phyloP scores from a whole-genome alignment of 2,888 invertebrate species.

The Eristalinus aeneus region DNA sequence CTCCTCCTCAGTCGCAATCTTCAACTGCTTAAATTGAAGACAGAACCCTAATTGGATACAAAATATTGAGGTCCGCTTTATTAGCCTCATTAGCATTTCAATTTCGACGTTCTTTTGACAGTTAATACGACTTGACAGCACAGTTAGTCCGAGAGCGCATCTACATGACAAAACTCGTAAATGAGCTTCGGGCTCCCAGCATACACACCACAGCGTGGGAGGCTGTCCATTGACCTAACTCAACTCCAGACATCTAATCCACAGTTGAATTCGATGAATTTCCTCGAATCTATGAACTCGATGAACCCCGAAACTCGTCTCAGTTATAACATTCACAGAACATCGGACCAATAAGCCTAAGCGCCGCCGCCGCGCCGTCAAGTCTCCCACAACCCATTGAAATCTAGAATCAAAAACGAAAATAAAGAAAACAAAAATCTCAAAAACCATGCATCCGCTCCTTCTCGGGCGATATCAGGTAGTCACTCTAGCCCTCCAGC shows the following conservation, averaged over 20 bases:
- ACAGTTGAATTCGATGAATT: neutral
- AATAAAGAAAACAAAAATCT: too few species aligned
- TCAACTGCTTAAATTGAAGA: too few species aligned
- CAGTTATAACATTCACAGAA: neutral
- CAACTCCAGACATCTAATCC: neutral
- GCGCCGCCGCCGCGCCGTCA: constrained; percentile 1
- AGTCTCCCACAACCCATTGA: neutral
- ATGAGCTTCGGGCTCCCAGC: neutral
- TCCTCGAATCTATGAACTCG: neutral
- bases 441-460: neutral
- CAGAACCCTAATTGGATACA: neutral
- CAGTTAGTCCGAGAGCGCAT: neutral
- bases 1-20: too few species aligned
- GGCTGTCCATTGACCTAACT: neutral
- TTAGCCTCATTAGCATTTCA: neutral
- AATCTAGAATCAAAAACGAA: neutral
- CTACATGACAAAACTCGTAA: neutral
- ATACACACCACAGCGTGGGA: neutral
- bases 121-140: neutral
- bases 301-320: neutral
- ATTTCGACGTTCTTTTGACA: neutral
- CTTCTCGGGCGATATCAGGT: neutral
- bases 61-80: neutral
- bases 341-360: constrained; percentile 6
- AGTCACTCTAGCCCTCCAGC: neutral